A percentile compares a stretch with the other conserved stretches of the same genome.
Evolutionary conservation across 30 jellyfish, hydroid and myxozoan genomes (phyloP).

Genomic region (Clytia hemisphaerica): DNA sequence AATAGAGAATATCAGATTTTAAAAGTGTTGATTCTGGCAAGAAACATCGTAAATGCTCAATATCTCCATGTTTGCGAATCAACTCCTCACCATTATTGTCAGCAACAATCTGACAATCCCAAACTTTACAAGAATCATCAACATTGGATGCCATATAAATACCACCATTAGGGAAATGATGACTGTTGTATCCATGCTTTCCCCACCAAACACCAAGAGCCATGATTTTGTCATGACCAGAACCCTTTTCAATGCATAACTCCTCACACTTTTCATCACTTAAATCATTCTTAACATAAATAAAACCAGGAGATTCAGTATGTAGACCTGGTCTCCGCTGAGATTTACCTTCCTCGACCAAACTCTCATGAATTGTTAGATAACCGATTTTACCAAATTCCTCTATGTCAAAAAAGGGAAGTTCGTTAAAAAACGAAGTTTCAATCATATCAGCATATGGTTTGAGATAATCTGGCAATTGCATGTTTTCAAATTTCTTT

Average conservation of each 20-base stretch:
- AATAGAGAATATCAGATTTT: conserved; percentile 33
- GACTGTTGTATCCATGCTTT: neutral
- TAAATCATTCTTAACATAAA: conserved; percentile 5
- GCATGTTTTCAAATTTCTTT: neutral
- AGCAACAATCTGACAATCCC: conserved; percentile 37
- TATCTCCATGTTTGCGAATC: conserved; percentile 51
- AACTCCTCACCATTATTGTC: conserved; percentile 1
- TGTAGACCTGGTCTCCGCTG: conserved; percentile 62
- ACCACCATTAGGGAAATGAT: conserved; percentile 11
- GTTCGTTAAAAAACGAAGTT: neutral
- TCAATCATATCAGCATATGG: neutral
- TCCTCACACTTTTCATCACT: no score
- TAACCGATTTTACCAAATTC: conserved; percentile 42
- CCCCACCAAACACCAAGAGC: no score
- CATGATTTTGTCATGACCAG: neutral
- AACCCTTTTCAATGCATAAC: neutral
- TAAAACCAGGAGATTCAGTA: conserved; percentile 49
- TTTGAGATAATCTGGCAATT: conserved; percentile 22
- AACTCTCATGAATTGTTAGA: conserved; percentile 47
- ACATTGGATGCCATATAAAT: conserved; percentile 68
- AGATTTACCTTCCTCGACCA: conserved; percentile 27
- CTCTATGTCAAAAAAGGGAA: no score
- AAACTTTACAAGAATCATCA: conserved; percentile 35
- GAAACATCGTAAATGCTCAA: conserved; percentile 44
- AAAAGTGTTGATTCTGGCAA: conserved; percentile 35